Evolutionary conservation across 2,797 vertebrate species (phyloP).

Genomic region (Pangasius sanitwongsei): DNA sequence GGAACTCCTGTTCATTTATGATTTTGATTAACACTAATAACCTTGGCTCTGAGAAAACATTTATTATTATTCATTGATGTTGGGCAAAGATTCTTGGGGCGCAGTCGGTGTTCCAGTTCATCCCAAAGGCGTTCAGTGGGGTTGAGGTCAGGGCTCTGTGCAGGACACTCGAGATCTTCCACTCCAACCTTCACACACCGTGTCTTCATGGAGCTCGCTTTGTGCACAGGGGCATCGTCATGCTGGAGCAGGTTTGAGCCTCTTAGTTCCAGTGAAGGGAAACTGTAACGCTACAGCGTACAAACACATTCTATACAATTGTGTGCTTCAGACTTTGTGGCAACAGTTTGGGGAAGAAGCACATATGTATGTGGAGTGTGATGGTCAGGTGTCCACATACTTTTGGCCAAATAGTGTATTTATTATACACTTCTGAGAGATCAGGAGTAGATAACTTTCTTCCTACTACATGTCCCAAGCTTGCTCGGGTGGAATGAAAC

Average conservation of each 20-base stretch:
- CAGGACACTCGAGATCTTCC: background rate
- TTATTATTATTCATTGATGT: no score
- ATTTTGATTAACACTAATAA: no score
- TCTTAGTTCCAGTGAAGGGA: background rate
- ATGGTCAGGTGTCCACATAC: background rate
- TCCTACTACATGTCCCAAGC: background rate
- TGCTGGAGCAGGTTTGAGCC: background rate
- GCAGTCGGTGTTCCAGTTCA: background rate
- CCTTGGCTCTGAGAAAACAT: no score
- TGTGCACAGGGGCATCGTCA: no score
- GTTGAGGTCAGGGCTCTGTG: background rate
- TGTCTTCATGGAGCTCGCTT: background rate
- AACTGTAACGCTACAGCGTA: background rate
- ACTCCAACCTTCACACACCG: background rate
- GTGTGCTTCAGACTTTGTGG: background rate
- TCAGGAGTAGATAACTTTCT: no score
- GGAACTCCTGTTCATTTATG: constrained; percentile 14
- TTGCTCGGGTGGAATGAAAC: background rate
- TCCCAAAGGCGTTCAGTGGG: background rate
- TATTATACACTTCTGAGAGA: no score
- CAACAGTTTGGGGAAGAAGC: background rate
- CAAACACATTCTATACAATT: background rate
- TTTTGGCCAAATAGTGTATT: background rate
- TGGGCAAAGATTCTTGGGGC: no score
- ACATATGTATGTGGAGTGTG: background rate